Evolutionary conservation across 2,797 vertebrate species (phyloP).

Genomic region (Enteromius fasciolatus): DNA sequence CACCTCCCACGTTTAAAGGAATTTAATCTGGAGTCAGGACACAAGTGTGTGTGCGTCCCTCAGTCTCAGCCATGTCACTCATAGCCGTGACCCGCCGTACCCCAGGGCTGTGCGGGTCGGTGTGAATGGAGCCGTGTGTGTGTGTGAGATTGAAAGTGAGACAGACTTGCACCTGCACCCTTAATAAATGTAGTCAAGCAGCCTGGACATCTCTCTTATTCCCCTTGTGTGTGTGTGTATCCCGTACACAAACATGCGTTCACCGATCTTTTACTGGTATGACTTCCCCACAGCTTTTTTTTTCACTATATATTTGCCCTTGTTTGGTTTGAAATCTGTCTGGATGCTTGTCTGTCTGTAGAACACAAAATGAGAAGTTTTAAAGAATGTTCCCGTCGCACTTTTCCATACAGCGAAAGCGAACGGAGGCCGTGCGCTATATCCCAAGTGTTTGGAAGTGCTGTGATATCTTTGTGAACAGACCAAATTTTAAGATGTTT

Average conservation of each 20-base stretch:
- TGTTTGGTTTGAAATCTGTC: neutral
- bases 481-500: neutral
- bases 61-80: conserved; percentile 62
- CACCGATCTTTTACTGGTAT: neutral
- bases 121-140: conserved; percentile 51
- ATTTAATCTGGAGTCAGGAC: conserved; percentile 62
- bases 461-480: neutral
- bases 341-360: neutral
- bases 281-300: neutral
- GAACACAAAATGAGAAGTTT: neutral
- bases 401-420: neutral
- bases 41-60: conserved; percentile 51
- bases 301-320: neutral
- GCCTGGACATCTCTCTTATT: conserved; percentile 53
- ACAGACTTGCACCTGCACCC: conserved; percentile 60
- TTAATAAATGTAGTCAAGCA: conserved; percentile 61
- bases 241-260: conserved; percentile 26
- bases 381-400: neutral
- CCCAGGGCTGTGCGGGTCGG: conserved; percentile 42
- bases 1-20: conserved; percentile 66
- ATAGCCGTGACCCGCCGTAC: conserved; percentile 52
- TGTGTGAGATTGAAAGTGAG: conserved; percentile 60
- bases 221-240: conserved; percentile 54
- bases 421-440: neutral
- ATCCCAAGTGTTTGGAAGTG: neutral